Percentiles rank a stretch among this genome's conserved stretches.
Conservation (phyloP, 2,888 invertebrate species). For the Dynastes tityus region DNA sequence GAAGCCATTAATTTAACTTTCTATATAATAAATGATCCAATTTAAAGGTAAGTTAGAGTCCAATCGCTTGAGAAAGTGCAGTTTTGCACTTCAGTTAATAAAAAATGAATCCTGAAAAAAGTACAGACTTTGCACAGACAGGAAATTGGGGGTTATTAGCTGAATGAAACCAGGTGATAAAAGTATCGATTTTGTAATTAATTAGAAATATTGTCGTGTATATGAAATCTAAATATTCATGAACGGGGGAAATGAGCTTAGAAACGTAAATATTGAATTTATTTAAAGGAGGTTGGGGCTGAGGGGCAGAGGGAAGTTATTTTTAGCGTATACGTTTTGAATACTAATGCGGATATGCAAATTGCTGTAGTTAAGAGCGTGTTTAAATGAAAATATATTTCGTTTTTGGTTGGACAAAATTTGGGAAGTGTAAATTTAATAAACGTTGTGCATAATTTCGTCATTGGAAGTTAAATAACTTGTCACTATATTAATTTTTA, state of each 20-base stretch:
- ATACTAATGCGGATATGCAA: too few relatives aligned
- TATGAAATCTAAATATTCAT: slow-evolving; percentile 15
- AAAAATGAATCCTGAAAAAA: too few relatives aligned
- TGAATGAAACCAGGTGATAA: neutral
- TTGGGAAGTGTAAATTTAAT: too few relatives aligned
- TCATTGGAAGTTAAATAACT: neutral
- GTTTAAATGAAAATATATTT: too few relatives aligned
- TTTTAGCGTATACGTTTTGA: neutral
- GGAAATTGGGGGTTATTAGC: neutral
- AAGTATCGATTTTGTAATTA: slow-evolving; percentile 19
- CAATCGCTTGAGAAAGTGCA: too few relatives aligned
- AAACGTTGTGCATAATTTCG: too few relatives aligned
- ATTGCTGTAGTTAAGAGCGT: too few relatives aligned
- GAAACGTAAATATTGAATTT: slow-evolving; percentile 8
- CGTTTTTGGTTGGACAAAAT: too few relatives aligned
- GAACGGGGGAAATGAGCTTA: neutral
- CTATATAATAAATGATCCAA: too few relatives aligned
- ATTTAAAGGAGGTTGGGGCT: neutral
- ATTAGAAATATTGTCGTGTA: neutral
- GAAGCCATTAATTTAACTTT: too few relatives aligned
- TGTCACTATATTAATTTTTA: neutral
- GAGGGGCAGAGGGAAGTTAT: neutral
- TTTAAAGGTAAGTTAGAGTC: too few relatives aligned
- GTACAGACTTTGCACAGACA: neutral
- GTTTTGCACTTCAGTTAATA: too few relatives aligned